Conservation (phyloP, 2,113 vertebrate genomes). For the Crotalus horridus region DNA sequence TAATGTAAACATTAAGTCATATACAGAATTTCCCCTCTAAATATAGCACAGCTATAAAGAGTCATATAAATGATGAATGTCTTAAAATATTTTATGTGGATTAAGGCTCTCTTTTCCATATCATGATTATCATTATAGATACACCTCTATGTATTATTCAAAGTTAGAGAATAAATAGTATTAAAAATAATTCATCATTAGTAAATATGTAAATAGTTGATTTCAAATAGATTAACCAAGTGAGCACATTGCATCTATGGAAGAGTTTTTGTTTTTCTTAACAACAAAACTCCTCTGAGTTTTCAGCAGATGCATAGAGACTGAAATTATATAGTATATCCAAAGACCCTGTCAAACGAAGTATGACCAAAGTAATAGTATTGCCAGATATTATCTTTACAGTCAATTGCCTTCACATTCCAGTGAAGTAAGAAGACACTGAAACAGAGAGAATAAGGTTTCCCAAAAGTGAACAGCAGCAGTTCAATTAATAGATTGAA, state of each 20-base stretch:
- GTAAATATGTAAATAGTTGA: conserved; percentile 34
- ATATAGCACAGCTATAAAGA: conserved; percentile 49
- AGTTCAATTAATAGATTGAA: background rate
- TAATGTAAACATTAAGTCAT: conserved; percentile 47
- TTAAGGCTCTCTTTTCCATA: conserved; percentile 45
- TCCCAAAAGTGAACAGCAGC: background rate
- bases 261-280: conserved; percentile 14
- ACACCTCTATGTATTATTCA: conserved; percentile 53
- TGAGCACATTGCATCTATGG: background rate
- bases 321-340: background rate
- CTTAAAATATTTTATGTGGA: conserved; percentile 46
- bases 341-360: background rate
- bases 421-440: background rate
- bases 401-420: background rate
- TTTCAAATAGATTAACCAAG: conserved; percentile 47
- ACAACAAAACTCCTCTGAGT: conserved; percentile 23
- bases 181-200: conserved; percentile 52
- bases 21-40: conserved; percentile 50
- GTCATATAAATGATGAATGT: conserved; percentile 62
- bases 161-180: conserved; percentile 57
- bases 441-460: background rate
- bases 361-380: background rate
- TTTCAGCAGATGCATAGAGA: background rate
- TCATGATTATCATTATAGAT: conserved; percentile 53
- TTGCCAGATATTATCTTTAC: background rate